These are phyloP conservation scores for Pedetes capensis DNA, from an alignment of 2,113 vertebrate species.

Conservation along the genomic window DNA sequence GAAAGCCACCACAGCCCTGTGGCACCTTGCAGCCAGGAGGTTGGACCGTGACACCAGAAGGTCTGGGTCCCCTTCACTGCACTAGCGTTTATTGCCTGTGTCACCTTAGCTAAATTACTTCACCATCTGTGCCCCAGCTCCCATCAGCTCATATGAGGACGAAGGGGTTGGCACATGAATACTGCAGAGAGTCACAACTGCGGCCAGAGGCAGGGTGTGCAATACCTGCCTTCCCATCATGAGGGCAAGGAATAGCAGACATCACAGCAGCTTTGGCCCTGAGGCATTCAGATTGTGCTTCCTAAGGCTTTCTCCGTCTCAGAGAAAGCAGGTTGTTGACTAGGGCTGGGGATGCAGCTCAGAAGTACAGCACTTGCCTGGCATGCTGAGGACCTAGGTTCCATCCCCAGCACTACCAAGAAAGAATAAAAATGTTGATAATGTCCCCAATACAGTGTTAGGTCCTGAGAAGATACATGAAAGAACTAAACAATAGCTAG, in stretches of 20 bases:
- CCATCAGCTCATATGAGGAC: not conserved
- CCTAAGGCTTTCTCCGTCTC: too few species aligned
- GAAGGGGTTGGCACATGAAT: too few species aligned
- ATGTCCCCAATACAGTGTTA: too few species aligned
- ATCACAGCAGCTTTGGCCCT: not conserved
- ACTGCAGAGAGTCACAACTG: not conserved
- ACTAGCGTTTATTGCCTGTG: not conserved
- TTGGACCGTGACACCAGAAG: not conserved
- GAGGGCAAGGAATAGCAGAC: not conserved
- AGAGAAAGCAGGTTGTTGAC: not conserved
- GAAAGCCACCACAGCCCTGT: not conserved
- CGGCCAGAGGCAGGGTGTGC: too few species aligned
- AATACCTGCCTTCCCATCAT: not conserved
- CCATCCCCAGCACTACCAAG: not conserved
- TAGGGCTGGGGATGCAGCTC: not conserved
- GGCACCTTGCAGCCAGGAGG: not conserved
- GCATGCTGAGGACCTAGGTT: not conserved
- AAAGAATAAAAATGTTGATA: too few species aligned
- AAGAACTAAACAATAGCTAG: not conserved
- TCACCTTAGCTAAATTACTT: not conserved
- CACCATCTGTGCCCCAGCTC: not conserved
- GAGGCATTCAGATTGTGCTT: not conserved
- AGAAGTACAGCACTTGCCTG: too few species aligned
- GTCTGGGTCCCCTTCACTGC: not conserved
- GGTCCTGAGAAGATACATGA: not conserved